Evolutionary conservation across 2,888 invertebrate genomes (phyloP), one percentile per base, ranked within the genome.

Genomic region (Catocala fraxini): DNA sequence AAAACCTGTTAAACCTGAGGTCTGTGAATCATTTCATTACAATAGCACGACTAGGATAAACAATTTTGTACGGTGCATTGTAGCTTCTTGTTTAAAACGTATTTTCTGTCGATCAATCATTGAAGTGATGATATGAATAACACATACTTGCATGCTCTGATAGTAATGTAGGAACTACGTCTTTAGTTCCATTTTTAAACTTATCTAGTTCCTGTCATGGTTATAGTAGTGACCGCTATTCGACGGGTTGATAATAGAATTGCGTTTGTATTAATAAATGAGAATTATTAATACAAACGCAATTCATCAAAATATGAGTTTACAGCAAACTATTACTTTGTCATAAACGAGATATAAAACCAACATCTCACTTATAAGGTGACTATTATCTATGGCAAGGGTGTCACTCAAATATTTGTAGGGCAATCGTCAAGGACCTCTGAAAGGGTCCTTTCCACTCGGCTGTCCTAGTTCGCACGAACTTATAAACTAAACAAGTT

Each of bases 401-500:
- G 80, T 82, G 77, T 76, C 79, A 74, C 75, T 80, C 75, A 84
- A 86, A 86, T 87, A 87, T 86, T 85, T 85, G 86, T 79, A 73
- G 79, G 75, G 69, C 75, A 79, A 79, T 76, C 75, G 82, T 76
- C 80, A 81, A 82, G 83, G 80, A 77, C 73, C 71, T 71, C 56
- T 70, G 74, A 76, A 77, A 77, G 71, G 79, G 77, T 68, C 78
- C 74, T 73, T 73, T 78, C 61, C 71, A 69, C 61, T 75, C 65
- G 65, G 67, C 68, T 75, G 77, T 70, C 74, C 78, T 71, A 71
- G 72, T 77, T 77, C 73, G 66, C 70, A 77, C 72, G 65, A 53
- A 56, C 58, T 63, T 68, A 54, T 56, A 68, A 64, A 71, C 57
- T 68, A 70, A 73, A 77, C 54, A 59, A 64, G 49, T 63, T 68